Percentiles rank a stretch among this genome's conserved stretches.
Conservation (phyloP, 1,140 invertebrate species). For the Carcinoscorpius rotundicauda region DNA sequence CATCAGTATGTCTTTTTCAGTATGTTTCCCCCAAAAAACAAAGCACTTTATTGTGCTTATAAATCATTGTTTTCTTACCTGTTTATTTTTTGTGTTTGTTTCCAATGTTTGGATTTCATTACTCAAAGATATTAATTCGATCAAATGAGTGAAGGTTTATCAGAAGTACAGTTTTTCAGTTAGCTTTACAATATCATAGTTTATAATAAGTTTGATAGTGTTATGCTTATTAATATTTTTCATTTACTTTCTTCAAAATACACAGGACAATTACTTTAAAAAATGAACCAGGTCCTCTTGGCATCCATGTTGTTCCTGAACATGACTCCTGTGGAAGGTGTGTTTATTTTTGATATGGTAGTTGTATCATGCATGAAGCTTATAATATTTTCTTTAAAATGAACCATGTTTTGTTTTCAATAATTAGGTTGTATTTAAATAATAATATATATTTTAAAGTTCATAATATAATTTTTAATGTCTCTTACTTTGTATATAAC, state of each 20-base stretch:
- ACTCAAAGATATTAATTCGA: neutral
- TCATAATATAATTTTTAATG: constrained; percentile 26
- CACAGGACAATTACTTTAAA: constrained; percentile 15
- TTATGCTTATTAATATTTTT: too few species aligned
- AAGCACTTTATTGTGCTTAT: too few species aligned
- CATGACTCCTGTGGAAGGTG: constrained; percentile 38
- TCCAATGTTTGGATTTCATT: too few species aligned
- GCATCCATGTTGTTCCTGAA: constrained; percentile 75
- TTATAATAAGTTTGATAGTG: too few species aligned
- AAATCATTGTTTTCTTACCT: too few species aligned
- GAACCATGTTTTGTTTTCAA: constrained; percentile 16
- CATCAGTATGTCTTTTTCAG: too few species aligned
- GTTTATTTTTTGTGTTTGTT: too few species aligned
- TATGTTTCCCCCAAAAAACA: too few species aligned
- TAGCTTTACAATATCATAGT: too few species aligned
- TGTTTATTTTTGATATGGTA: constrained; percentile 5
- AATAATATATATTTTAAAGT: neutral
- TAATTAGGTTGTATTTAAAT: too few species aligned
- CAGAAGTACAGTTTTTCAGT: neutral
- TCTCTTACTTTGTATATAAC: too few species aligned
- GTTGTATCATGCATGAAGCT: neutral
- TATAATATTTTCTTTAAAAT: constrained; percentile 21
- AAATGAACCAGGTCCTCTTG: constrained; percentile 54
- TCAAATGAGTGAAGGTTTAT: neutral
- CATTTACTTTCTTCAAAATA: too few species aligned